These are phyloP conservation scores for Calidris pugnax DNA, from an alignment of 2,113 vertebrate species.

Conservation along the genomic window DNA sequence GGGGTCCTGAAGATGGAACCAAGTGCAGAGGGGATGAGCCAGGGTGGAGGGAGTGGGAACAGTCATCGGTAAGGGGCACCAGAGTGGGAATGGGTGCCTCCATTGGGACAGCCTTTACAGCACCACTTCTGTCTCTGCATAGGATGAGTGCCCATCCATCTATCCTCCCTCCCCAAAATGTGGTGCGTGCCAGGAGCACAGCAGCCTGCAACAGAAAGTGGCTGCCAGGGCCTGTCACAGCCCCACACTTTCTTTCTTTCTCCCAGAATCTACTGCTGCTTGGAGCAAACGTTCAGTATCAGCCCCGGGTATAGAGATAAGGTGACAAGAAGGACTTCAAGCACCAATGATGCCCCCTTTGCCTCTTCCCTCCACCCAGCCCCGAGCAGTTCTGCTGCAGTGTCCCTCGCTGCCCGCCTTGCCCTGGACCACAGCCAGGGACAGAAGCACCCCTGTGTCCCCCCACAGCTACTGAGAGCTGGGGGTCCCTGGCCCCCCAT, in stretches of 20 bases:
- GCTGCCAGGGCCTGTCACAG: fast-evolving
- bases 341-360: neutral
- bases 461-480: fast-evolving
- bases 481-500: neutral
- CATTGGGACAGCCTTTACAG: neutral
- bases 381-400: fast-evolving
- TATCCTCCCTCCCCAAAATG: neutral
- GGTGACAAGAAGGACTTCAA: fast-evolving
- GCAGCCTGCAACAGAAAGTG: no score
- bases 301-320: neutral
- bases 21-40: neutral
- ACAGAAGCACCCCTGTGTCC: neutral
- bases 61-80: fast-evolving
- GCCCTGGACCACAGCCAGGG: fast-evolving
- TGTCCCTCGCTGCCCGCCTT: neutral
- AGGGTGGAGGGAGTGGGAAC: neutral
- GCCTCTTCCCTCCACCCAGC: fast-evolving
- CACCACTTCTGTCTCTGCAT: neutral
- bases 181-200: neutral
- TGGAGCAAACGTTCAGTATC: conserved; percentile 24
- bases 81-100: neutral
- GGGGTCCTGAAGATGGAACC: no score
- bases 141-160: conserved; percentile 33
- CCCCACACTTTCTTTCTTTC: fast-evolving
- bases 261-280: conserved; percentile 60